Evolutionary conservation across 1,140 invertebrate genomes (phyloP), one percentile per base, ranked within the genome.

Genomic region (Sarcophaga peregrina): DNA sequence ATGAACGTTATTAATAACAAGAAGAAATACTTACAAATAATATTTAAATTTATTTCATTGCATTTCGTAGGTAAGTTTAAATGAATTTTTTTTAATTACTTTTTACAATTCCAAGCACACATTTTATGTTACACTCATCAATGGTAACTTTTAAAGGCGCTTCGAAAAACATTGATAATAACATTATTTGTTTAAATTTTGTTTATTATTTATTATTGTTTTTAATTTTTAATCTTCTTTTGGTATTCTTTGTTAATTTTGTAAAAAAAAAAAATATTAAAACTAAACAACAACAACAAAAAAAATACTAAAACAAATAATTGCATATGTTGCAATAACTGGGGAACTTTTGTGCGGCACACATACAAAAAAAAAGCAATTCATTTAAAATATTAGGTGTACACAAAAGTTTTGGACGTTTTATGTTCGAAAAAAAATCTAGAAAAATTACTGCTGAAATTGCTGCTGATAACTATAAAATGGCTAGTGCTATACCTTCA

Each of bases 91-190:
- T 62, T 62, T 17, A 68, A 68, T 68, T 68, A 68, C 9, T 15
- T 15, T 68, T 68, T 68, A 25, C 15, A 58, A 68, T 25, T 68
- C 62, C 62, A 68, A 7, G n/a, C 62, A 68, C 62, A 25, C 4
- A n/a, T 68, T 68, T 68, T 20, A 68, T 68, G 62, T 68, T n/a
- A n/a, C 62, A 68, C n/a, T 68, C 62, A 68, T 37, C 62, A 68
- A 8, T 20, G 1, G 17, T 9, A 20, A 10, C 17, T 37, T 25
- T 68, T 9, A 68, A 25, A 68, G 62, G 17, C 62, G 62, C 17
- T 68, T 68, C 10, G 25, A 37, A 25, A 68, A 68, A 68, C 7
- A 9, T 58, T 58, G n/a, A 58, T 58, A 37, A 37, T 37, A 2
- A 2, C 4, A 4, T 37, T 37, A 37, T 37, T 37, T 37, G 25